A percentile compares a stretch with the other conserved stretches of the same genome.
Conservation (phyloP, 2,113 vertebrate species). For the Syngnathus floridae region DNA sequence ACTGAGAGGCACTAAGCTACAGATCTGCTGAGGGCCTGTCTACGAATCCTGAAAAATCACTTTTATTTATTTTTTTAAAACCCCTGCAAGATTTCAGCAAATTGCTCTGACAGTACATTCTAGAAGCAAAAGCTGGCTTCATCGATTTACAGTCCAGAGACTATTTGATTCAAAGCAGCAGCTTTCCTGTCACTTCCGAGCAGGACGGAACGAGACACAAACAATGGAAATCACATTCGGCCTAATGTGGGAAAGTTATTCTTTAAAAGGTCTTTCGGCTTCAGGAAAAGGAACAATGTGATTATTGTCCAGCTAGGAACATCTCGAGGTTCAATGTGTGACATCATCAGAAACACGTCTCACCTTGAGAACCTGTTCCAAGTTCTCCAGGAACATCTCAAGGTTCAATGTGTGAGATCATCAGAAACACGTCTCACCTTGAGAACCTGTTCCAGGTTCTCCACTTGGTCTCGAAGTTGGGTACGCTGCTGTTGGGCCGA, state of each 20-base stretch:
- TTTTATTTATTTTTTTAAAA: conserved; percentile 16
- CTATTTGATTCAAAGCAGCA: conserved; percentile 3
- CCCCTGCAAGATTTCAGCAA: background rate
- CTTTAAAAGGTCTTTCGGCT: background rate
- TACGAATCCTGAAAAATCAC: conserved; percentile 27
- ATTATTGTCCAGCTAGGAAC: background rate
- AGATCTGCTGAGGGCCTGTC: conserved; percentile 32
- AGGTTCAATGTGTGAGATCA: background rate
- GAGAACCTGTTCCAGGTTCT: conserved; percentile 88
- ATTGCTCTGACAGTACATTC: background rate
- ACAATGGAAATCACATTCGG: background rate
- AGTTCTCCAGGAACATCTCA: conserved; percentile 23
- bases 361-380: conserved; percentile 68
- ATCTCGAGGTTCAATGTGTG: background rate
- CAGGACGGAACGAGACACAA: background rate
- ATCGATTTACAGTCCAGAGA: background rate
- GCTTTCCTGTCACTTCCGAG: background rate
- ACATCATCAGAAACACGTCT: conserved; percentile 1
- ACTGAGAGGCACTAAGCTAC: conserved; percentile 43
- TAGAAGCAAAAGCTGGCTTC: background rate
- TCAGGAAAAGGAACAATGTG: background rate
- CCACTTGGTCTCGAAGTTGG: conserved; percentile 82
- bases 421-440: conserved; percentile 69
- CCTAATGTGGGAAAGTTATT: background rate
- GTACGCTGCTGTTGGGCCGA: conserved; percentile 74